These are phyloP conservation scores for Lysandra coridon DNA, from an alignment of 2,888 invertebrate species.

Conservation along the genomic window DNA sequence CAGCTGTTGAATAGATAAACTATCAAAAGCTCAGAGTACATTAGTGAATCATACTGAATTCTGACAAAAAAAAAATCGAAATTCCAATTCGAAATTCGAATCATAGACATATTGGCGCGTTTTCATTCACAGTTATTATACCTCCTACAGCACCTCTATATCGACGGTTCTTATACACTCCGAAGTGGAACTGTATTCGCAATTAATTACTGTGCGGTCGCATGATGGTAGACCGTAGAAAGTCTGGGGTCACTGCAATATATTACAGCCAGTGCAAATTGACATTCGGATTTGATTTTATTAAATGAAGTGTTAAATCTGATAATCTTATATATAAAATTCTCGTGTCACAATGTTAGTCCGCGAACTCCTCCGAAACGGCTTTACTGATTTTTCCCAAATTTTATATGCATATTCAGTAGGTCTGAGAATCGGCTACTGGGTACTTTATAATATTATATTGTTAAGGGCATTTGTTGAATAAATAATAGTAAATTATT, in stretches of 20 bases:
- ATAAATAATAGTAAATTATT: too few relatives aligned
- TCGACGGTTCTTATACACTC: background rate
- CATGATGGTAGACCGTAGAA: slow-evolving; percentile 39
- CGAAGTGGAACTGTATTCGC: slow-evolving; percentile 30
- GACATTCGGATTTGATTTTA: slow-evolving; percentile 5
- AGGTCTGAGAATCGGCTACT: too few relatives aligned
- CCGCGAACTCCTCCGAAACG: too few relatives aligned
- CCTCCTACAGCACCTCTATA: background rate
- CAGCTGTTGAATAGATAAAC: background rate
- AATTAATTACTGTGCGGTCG: slow-evolving; percentile 53
- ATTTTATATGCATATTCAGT: too few relatives aligned
- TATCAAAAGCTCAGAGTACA: background rate
- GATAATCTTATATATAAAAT: background rate
- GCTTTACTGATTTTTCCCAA: too few relatives aligned
- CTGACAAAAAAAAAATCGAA: background rate
- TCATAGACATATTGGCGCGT: background rate
- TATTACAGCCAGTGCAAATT: background rate
- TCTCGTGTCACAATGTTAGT: too few relatives aligned
- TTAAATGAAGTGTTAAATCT: background rate
- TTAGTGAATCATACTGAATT: background rate
- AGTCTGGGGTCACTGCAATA: slow-evolving; percentile 11
- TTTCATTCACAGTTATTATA: background rate
- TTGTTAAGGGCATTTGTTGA: too few relatives aligned
- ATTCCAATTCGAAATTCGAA: background rate
- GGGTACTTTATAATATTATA: too few relatives aligned